Conservation (phyloP, 2,888 invertebrate genomes). For the Hermaeophaga mercurialis region DNA sequence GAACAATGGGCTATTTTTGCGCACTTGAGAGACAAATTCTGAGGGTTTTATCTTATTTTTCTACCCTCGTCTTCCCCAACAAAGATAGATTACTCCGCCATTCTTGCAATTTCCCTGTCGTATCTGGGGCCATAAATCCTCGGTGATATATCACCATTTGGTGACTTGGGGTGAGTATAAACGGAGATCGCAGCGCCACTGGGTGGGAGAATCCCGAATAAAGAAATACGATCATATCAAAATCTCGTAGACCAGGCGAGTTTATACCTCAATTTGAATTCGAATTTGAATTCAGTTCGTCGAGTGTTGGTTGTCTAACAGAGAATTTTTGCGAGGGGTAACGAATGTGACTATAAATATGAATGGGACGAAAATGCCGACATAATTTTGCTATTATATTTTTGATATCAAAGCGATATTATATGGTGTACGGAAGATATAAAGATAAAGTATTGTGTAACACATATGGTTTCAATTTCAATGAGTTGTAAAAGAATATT, state of each 20-base stretch:
- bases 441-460: too few species aligned
- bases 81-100: constrained; percentile 90
- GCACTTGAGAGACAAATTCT: constrained; percentile 58
- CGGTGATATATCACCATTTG: constrained; percentile 77
- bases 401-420: neutral
- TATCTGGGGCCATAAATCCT: constrained; percentile 87
- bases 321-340: neutral
- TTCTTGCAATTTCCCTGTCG: constrained; percentile 94
- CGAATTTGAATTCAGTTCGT: constrained; percentile 14
- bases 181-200: constrained; percentile 37
- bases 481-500: too few species aligned
- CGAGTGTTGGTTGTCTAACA: neutral
- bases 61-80: constrained; percentile 65
- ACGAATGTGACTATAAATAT: constrained; percentile 5
- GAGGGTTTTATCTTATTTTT: constrained; percentile 59
- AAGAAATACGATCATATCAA: constrained; percentile 49
- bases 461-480: too few species aligned
- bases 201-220: constrained; percentile 46
- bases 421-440: too few species aligned
- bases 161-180: constrained; percentile 47
- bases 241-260: constrained; percentile 30
- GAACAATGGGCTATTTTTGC: constrained; percentile 56
- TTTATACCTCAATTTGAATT: constrained; percentile 29
- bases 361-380: constrained; percentile 1
- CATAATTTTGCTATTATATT: constrained; percentile 8